These are phyloP conservation scores for Macroramphosus scolopax DNA, from an alignment of 2,797 vertebrate species.

Conservation along the genomic window DNA sequence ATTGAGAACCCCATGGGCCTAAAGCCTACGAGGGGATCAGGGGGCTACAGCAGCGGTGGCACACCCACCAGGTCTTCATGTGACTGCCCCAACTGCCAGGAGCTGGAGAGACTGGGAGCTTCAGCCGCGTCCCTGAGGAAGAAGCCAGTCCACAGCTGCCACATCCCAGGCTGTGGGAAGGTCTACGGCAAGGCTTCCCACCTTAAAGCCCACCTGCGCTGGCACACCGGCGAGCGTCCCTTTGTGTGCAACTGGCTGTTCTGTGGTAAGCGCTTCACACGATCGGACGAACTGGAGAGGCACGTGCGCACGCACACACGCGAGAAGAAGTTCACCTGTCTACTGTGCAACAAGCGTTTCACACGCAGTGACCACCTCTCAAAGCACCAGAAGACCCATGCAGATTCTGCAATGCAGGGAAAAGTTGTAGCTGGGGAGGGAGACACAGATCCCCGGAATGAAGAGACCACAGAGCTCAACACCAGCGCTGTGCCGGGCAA, in stretches of 20 bases:
- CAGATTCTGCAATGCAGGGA: constrained; percentile 77
- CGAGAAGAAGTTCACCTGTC: constrained; percentile 93
- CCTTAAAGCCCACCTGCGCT: constrained; percentile 93
- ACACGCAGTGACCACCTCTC: constrained; percentile 93
- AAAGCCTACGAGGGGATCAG: constrained; percentile 82
- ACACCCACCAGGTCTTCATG: constrained; percentile 85
- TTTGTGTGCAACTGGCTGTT: constrained; percentile 97
- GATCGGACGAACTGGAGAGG: constrained; percentile 90
- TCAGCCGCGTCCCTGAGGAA: constrained; percentile 86
- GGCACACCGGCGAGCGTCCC: constrained; percentile 92
- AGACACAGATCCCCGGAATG: constrained; percentile 71
- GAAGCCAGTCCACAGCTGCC: constrained; percentile 93
- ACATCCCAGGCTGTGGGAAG: constrained; percentile 93
- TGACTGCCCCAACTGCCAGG: constrained; percentile 96
- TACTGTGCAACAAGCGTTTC: constrained; percentile 92
- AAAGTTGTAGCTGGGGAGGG: constrained; percentile 77
- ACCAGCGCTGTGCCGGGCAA: constrained; percentile 58
- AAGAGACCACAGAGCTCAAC: constrained; percentile 70
- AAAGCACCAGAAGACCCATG: constrained; percentile 95
- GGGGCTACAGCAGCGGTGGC: constrained; percentile 77
- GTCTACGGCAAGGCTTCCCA: constrained; percentile 94
- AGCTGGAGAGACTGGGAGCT: constrained; percentile 89
- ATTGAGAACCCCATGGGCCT: constrained; percentile 89
- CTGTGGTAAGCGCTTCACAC: constrained; percentile 95
- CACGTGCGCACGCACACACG: constrained; percentile 92